Percentiles rank a stretch among this genome's conserved stretches.
phyloP scores from a whole-genome alignment of 2,113 vertebrate species.

The Arvicanthis niloticus region DNA sequence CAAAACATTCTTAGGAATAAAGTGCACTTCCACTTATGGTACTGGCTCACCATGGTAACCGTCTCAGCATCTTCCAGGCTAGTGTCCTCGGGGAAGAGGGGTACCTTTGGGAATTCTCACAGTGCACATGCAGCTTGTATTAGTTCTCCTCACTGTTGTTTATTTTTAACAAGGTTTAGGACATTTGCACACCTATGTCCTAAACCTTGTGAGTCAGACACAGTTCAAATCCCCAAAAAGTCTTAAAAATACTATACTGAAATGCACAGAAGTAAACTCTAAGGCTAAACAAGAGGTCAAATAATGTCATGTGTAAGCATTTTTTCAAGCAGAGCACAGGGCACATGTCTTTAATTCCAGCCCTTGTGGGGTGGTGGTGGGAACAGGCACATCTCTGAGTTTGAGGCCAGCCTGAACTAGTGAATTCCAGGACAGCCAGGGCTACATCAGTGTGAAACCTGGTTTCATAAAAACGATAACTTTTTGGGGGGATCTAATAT shows the following conservation, averaged over 20 bases:
- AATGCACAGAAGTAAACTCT: not conserved
- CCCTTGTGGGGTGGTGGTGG: not conserved
- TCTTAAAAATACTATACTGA: not conserved
- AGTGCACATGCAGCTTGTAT: not conserved
- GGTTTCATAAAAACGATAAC: not conserved
- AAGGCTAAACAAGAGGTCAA: not conserved
- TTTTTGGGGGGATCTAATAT: not conserved
- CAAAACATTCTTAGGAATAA: not conserved
- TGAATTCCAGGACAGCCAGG: not conserved
- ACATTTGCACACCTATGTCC: not conserved
- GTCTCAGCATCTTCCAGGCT: not conserved
- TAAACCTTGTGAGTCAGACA: not conserved
- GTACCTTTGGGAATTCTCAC: not conserved
- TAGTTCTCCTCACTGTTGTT: not conserved
- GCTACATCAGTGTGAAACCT: not conserved
- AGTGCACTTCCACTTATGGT: not conserved
- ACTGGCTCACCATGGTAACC: not conserved
- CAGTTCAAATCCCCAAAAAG: not conserved
- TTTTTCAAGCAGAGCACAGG: not conserved
- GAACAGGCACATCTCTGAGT: not conserved
- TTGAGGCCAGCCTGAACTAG: not conserved
- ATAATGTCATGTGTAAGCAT: not conserved
- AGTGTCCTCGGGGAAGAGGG: accelerated
- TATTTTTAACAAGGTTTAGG: too few relatives aligned
- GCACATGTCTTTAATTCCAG: not conserved